Conservation (phyloP, 2,113 vertebrate genomes). For the Emydura subglobosa region DNA sequence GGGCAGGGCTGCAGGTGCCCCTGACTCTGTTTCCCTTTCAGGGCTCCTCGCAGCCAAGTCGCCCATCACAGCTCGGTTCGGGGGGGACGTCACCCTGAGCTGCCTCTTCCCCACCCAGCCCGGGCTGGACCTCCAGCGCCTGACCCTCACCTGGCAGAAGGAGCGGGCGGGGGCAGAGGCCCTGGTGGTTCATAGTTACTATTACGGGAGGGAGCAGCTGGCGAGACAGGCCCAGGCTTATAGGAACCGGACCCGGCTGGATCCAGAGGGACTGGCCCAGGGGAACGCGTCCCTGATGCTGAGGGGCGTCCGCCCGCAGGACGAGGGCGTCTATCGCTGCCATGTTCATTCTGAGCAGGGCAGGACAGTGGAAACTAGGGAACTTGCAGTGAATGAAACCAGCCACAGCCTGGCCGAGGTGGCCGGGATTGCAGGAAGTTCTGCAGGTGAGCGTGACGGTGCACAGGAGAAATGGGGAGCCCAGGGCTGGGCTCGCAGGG, state of each 20-base stretch:
- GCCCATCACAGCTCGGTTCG: background rate
- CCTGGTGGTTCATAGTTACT: constrained; percentile 67
- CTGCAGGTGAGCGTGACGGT: no score
- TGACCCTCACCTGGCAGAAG: constrained; percentile 60
- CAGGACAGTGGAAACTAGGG: background rate
- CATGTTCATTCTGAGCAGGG: constrained; percentile 48
- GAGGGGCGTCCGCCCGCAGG: background rate
- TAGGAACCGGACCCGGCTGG: constrained; percentile 47
- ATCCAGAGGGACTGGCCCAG: constrained; percentile 29
- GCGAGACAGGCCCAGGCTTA: constrained; percentile 39
- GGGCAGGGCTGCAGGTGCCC: no score
- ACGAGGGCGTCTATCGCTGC: constrained; percentile 57
- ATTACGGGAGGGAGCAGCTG: background rate
- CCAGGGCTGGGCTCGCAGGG: no score
- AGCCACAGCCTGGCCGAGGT: no score
- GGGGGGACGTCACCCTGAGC: background rate
- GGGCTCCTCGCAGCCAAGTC: background rate
- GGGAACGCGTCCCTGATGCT: constrained; percentile 67
- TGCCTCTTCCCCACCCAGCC: constrained; percentile 29
- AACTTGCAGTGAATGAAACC: no score
- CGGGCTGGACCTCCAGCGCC: no score
- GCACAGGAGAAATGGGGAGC: no score
- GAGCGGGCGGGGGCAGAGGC: background rate
- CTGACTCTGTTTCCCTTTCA: no score
- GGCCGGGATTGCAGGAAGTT: no score